Conservation (phyloP, 2,888 invertebrate species). For the Neria commutata region DNA sequence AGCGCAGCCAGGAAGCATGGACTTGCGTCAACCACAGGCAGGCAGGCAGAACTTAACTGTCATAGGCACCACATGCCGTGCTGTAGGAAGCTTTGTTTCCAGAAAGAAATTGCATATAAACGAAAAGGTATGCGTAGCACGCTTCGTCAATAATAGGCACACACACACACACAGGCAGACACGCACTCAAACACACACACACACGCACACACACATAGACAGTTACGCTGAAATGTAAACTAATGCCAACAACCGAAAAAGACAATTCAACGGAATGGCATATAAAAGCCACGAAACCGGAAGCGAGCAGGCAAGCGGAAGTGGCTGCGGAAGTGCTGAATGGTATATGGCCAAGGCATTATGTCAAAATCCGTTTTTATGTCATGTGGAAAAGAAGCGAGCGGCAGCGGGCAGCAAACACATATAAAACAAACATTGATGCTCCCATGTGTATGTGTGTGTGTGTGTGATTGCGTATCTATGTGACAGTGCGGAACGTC, state of each 20-base stretch:
- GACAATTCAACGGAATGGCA: no score
- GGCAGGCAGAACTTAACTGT: no score
- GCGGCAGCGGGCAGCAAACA: not conserved
- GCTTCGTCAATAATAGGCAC: not conserved
- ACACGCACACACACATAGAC: conserved; percentile 4
- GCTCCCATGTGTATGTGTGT: not conserved
- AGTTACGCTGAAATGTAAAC: not conserved
- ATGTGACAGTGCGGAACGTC: conserved; percentile 15
- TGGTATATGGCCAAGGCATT: no score
- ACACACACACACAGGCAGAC: not conserved
- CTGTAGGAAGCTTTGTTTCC: no score
- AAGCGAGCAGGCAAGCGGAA: not conserved
- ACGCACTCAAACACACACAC: not conserved
- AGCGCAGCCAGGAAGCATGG: no score
- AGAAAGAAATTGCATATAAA: not conserved
- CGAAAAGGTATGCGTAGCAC: conserved; percentile 1
- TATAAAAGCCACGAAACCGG: no score
- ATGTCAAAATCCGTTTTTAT: not conserved
- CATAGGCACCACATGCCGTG: no score
- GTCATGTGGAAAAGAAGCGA: no score
- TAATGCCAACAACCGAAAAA: not conserved
- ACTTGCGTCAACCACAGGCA: no score
- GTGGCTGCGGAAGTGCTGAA: not conserved
- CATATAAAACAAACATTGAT: no score
- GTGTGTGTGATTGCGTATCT: not conserved